Base-by-base conservation (phyloP, 1,140 invertebrate species). In the Adelges cooleyi region DNA sequence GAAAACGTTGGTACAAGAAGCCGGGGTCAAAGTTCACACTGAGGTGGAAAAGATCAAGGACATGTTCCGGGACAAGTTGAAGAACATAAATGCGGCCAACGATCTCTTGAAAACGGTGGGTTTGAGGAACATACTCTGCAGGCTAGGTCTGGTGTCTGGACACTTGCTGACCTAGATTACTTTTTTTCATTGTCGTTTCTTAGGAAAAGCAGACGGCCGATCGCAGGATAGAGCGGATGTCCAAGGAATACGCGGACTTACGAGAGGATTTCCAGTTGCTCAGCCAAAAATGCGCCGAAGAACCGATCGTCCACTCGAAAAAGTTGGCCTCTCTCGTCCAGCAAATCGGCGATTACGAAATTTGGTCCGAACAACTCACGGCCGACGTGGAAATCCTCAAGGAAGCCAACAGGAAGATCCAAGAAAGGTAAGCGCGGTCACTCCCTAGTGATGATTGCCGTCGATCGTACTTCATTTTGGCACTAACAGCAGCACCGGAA, bases 401-500 rank as follows among this genome's bases (percentile, higher is more conserved):
- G 46, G 27, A 48, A 62, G 29, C 25, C 27, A 62, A 62, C 8
- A 62, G 5, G 13, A 6, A 62, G 13, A 40, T 46, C 0, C 56
- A 62, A 46, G 42, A 62, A 15, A 48, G 17, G 56, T 53, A 29
- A 42, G 6, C n/a, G n/a, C n/a, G n/a, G n/a, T n/a, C n/a, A n/a
- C n/a, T n/a, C n/a, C n/a, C n/a, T n/a, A n/a, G n/a, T n/a, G n/a
- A n/a, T n/a, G n/a, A n/a, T n/a, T n/a, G n/a, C n/a, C n/a, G n/a
- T n/a, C n/a, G n/a, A n/a, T n/a, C n/a, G n/a, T n/a, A n/a, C n/a
- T n/a, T n/a, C n/a, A n/a, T n/a, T n/a, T n/a, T n/a, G n/a, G n/a
- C n/a, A n/a, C n/a, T n/a, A 6, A 6, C 11, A 33, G 29, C 11
- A 6, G 11, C 29, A 33, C 29, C 5, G 11, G 29, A 33, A 33